A percentile compares a stretch with the other conserved stretches of the same genome.
Evolutionary conservation across 1,140 invertebrate genomes (phyloP).

Genomic region (Saxidomus purpurata): DNA sequence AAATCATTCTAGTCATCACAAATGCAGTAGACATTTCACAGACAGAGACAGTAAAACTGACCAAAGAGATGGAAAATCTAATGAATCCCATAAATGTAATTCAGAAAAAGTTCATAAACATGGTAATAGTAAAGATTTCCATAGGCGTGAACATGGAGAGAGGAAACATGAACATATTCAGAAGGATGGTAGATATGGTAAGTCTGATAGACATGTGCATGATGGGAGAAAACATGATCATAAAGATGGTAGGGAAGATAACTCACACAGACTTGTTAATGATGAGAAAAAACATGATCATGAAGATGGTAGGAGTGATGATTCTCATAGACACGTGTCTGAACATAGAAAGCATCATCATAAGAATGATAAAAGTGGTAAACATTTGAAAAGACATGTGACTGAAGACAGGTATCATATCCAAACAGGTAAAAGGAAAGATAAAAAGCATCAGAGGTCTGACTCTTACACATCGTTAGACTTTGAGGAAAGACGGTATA

Average conservation of each 20-base stretch:
- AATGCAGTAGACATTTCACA: neutral
- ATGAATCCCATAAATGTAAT: neutral
- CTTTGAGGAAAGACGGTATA: neutral
- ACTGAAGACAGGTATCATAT: too few species aligned
- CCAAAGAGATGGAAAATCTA: neutral
- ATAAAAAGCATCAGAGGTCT: neutral
- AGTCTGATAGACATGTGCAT: neutral
- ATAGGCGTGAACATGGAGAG: neutral
- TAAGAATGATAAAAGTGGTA: neutral
- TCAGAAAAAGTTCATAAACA: neutral
- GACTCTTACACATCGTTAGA: neutral
- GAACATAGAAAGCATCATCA: neutral
- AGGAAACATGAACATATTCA: neutral
- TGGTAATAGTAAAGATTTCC: neutral
- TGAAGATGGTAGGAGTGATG: neutral
- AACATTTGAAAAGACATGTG: neutral
- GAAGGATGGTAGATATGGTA: neutral
- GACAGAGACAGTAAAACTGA: conserved; percentile 21
- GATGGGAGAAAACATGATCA: neutral
- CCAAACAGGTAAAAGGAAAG: neutral
- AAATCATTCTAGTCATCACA: neutral
- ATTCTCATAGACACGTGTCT: neutral
- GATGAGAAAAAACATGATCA: neutral
- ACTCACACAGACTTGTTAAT: neutral
- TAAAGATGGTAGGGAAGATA: neutral